Evolutionary conservation across 2,797 vertebrate species (phyloP).

Genomic region (Megalops cyprinoides): DNA sequence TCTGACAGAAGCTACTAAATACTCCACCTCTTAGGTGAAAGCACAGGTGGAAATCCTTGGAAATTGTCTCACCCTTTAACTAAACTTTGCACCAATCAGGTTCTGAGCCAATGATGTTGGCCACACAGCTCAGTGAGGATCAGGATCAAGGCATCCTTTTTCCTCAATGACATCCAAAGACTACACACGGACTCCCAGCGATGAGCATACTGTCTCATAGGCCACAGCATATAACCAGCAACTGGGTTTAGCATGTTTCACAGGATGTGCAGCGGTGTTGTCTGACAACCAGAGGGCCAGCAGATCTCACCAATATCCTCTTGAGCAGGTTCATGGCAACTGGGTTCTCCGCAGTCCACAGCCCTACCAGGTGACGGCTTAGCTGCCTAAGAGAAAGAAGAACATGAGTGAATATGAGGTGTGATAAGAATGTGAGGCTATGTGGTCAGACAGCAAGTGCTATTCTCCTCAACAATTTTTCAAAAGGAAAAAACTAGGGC

Average conservation of each 20-base stretch:
- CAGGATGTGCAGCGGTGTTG: neutral
- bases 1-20: neutral
- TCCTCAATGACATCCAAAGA: too few relatives aligned
- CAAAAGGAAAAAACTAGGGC: too few relatives aligned
- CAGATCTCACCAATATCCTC: constrained; percentile 89
- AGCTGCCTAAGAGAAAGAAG: constrained; percentile 81
- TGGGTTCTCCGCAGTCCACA: constrained; percentile 95
- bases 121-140: neutral
- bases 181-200: neutral
- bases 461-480: too few relatives aligned
- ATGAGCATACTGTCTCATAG: neutral
- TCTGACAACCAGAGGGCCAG: neutral
- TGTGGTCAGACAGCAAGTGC: too few relatives aligned
- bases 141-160: too few relatives aligned
- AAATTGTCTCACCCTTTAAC: neutral
- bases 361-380: constrained; percentile 96
- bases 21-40: neutral
- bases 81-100: neutral
- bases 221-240: neutral
- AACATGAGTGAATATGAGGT: constrained; percentile 10
- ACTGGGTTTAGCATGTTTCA: neutral
- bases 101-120: neutral
- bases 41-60: neutral
- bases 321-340: constrained; percentile 94
- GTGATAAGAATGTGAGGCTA: neutral